A percentile compares a stretch with the other conserved stretches of the same genome.
Conservation (phyloP, 2,888 invertebrate species). For the Calameuta filiformis region DNA sequence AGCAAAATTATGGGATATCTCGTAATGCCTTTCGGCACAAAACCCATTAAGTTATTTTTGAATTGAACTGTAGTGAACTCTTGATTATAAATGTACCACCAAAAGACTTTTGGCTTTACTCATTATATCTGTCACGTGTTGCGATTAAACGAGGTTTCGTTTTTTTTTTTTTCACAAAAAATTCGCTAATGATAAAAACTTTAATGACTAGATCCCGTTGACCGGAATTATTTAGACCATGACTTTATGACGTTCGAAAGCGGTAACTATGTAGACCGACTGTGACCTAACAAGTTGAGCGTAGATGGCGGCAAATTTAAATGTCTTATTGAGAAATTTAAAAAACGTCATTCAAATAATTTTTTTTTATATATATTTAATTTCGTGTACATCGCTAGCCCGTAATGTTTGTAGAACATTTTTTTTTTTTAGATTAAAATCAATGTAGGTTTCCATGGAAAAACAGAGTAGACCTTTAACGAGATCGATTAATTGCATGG, state of each 20-base stretch:
- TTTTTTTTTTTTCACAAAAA: neutral
- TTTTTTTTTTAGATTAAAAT: too few relatives aligned
- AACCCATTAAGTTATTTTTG: neutral
- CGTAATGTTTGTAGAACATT: too few relatives aligned
- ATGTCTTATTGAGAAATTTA: neutral
- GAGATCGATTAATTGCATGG: too few relatives aligned
- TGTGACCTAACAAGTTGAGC: neutral
- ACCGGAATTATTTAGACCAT: neutral
- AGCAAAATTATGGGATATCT: neutral
- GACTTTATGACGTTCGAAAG: neutral
- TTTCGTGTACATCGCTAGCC: too few relatives aligned
- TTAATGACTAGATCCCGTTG: neutral
- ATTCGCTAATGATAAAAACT: neutral
- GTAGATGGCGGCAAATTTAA: neutral
- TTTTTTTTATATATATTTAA: too few relatives aligned
- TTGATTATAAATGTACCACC: too few relatives aligned
- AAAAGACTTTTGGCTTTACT: too few relatives aligned
- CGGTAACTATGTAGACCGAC: neutral
- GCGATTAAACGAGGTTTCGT: neutral
- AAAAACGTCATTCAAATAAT: neutral
- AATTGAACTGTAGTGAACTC: neutral
- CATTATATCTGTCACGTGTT: neutral
- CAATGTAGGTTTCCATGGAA: too few relatives aligned
- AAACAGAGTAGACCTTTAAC: too few relatives aligned
- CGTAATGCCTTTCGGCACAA: neutral